A percentile compares a stretch with the other conserved stretches of the same genome.
Evolutionary conservation across 2,113 vertebrate species (phyloP).

Genomic region (Phrynosoma blainvillii): DNA sequence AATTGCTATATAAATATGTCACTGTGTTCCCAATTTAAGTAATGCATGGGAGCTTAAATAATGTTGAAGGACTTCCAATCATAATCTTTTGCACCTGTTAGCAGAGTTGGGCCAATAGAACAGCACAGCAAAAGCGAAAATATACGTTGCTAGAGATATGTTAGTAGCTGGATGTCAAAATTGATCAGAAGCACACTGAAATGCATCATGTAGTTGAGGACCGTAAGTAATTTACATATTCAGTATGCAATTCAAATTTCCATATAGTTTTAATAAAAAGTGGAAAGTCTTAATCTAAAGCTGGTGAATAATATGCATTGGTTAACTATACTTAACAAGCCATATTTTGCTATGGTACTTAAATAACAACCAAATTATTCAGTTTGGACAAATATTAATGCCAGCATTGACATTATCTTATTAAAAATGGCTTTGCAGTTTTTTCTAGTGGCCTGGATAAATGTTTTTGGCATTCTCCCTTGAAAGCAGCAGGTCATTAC

Average conservation of each 20-base stretch:
- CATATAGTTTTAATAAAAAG: not conserved
- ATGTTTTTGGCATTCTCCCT: too few species aligned
- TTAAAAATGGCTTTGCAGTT: not conserved
- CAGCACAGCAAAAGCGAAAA: slow-evolving; percentile 37
- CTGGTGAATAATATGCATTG: not conserved
- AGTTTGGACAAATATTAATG: not conserved
- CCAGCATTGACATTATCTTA: not conserved
- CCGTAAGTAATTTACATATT: not conserved
- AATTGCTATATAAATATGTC: slow-evolving; percentile 73
- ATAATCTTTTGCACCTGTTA: slow-evolving; percentile 57
- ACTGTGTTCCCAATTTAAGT: slow-evolving; percentile 68
- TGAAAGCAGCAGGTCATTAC: not conserved
- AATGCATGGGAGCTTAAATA: slow-evolving; percentile 54
- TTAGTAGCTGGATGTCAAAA: slow-evolving; percentile 16
- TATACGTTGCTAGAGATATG: slow-evolving; percentile 46
- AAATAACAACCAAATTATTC: not conserved
- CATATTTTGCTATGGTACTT: not conserved
- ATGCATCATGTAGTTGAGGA: not conserved
- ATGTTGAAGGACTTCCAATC: slow-evolving; percentile 35
- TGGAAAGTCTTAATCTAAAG: not conserved
- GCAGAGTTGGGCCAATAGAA: slow-evolving; percentile 43
- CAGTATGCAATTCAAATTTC: not conserved
- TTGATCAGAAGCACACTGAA: not conserved
- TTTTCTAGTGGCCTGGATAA: not conserved
- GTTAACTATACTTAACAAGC: too few species aligned